Conservation (phyloP, 1,140 invertebrate species). For the Drosophila ananassae region DNA sequence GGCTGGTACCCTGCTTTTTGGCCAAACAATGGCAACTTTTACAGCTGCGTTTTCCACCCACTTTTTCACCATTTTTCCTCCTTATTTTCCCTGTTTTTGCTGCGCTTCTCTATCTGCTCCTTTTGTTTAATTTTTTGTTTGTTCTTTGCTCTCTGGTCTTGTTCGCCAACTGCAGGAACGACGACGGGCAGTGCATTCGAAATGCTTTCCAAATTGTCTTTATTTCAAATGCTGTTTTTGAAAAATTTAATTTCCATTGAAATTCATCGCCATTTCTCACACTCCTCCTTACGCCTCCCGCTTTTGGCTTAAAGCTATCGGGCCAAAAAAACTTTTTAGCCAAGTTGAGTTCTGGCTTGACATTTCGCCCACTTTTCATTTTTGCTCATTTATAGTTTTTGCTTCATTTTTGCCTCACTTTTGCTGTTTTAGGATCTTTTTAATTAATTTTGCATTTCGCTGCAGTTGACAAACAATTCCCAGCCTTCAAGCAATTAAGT, state of each 20-base stretch:
- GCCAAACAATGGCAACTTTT: conserved; percentile 73
- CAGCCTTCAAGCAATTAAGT: conserved; percentile 58
- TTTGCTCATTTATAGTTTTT: conserved; percentile 25
- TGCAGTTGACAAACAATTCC: conserved; percentile 65
- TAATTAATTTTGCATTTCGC: conserved; percentile 75
- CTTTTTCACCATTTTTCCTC: background rate
- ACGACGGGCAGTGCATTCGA: conserved; percentile 29
- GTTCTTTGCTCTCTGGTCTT: conserved; percentile 15
- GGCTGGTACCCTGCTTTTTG: conserved; percentile 32
- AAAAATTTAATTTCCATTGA: conserved; percentile 80
- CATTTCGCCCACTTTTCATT: conserved; percentile 15
- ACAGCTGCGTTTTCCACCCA: conserved; percentile 46
- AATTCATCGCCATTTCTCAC: conserved; percentile 57
- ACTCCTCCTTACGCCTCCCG: background rate
- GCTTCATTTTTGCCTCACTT: conserved; percentile 16
- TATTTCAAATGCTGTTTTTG: conserved; percentile 69
- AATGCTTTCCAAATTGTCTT: conserved; percentile 61
- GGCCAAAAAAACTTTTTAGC: conserved; percentile 39
- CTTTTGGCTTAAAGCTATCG: background rate
- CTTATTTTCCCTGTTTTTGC: conserved; percentile 6
- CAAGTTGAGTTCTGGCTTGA: conserved; percentile 18
- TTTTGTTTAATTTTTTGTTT: conserved; percentile 49
- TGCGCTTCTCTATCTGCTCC: conserved; percentile 30
- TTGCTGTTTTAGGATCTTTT: conserved; percentile 52
- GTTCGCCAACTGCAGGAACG: background rate